These are phyloP conservation scores for Ageneiosus marmoratus DNA, from an alignment of 2,113 vertebrate genomes.

Conservation along the genomic window DNA sequence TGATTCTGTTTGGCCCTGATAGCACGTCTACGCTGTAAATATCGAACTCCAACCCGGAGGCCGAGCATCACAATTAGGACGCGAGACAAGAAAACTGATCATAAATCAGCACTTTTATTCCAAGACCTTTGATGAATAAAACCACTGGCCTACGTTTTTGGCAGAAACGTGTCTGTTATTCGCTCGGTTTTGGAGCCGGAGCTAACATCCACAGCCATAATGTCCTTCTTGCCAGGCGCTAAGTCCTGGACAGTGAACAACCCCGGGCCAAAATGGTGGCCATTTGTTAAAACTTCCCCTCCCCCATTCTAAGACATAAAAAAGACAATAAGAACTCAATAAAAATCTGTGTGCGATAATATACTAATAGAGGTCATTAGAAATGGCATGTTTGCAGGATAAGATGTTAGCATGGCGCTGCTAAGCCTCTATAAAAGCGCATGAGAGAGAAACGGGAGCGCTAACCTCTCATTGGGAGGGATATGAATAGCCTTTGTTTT, in stretches of 20 bases:
- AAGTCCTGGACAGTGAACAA: slow-evolving; percentile 4
- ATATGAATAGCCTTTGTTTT: slow-evolving; percentile 80
- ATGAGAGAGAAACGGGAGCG: slow-evolving; percentile 52
- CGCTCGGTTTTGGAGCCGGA: slow-evolving; percentile 18
- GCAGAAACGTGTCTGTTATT: slow-evolving; percentile 29
- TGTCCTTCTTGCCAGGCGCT: slow-evolving; percentile 11
- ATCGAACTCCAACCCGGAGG: background rate
- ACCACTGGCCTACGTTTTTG: slow-evolving; percentile 21
- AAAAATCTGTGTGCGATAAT: slow-evolving; percentile 59
- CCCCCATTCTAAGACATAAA: slow-evolving; percentile 14
- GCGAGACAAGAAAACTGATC: slow-evolving; percentile 21
- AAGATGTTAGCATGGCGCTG: slow-evolving; percentile 65
- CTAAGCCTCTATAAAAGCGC: slow-evolving; percentile 74
- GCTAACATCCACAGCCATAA: slow-evolving; percentile 18
- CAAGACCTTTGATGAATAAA: slow-evolving; percentile 16
- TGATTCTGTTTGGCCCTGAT: slow-evolving; percentile 30
- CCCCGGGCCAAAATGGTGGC: slow-evolving; percentile 14
- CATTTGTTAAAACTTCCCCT: background rate
- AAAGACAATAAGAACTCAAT: slow-evolving; percentile 41
- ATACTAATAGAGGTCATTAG: slow-evolving; percentile 73
- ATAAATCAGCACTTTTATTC: slow-evolving; percentile 26
- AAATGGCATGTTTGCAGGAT: slow-evolving; percentile 69
- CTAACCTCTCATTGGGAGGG: slow-evolving; percentile 74
- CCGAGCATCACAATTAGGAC: slow-evolving; percentile 33
- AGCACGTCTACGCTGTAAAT: background rate